Base-by-base conservation (phyloP, 2,797 vertebrate genomes). In the Gobio occitaniae region DNA sequence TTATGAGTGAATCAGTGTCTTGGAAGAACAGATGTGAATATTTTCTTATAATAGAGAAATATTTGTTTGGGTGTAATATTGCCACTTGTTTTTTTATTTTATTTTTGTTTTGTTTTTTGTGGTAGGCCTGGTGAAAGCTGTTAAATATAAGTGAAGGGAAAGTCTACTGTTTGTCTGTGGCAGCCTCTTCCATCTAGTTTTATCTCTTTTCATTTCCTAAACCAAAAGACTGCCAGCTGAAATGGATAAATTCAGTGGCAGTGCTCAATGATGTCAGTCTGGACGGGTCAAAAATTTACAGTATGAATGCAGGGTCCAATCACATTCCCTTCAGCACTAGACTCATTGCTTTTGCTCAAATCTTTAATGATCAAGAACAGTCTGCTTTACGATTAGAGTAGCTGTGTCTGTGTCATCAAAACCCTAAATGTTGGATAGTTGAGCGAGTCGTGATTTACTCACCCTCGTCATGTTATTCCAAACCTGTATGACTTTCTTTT, bases 11-110 rank as follows among this genome's bases (percentile, higher is more conserved):
- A 91, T 93, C 87, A 93, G 93, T 95, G 94, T 96, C 93, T 95
- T 94, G 93, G 94, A 93, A 92, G 92, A 93, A 91, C 91, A 95
- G 93, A 95, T 94, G 94, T 96, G 93, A 94, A 95, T 96, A 95
- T 96, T 96, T 96, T 95, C 94, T 87, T 96, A 95, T 94, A 93
- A 94, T 94, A 94, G 95, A 94, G 93, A 94, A 88, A 69, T 90
- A 90, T 92, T 90, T 90, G 93, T 94, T 93, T 88, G 93, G 92
- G 92, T 92, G 93, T 94, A 89, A 90, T 32, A 92, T 95, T 92
- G 91, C 93, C 92, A 93, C 89, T 93, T 94, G 93, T 95, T 94
- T 91, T 91, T 44, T 44, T 93, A 6, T 4, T 29, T 63, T 29
- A 0, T 25, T 6, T 16, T 13, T 13, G 32, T 16, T 32, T 32